Conservation (phyloP, 1,140 invertebrate species). For the Eumaeus atala region DNA sequence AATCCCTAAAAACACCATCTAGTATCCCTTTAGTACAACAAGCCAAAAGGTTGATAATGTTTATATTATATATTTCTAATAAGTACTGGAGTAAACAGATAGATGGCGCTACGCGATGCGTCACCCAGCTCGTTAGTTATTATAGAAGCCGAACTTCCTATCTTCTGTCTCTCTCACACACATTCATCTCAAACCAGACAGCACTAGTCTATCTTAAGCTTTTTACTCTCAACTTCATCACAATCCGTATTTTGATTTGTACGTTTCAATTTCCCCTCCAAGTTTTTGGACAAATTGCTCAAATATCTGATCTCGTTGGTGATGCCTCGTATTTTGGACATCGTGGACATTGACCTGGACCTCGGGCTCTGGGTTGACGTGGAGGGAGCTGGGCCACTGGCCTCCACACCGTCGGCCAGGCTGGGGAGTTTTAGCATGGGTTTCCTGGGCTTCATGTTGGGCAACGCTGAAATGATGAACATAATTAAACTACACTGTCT, state of each 20-base stretch:
- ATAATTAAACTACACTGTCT: too few relatives aligned
- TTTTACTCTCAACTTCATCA: constrained; percentile 36
- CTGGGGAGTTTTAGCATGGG: constrained; percentile 52
- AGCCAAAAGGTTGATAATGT: too few relatives aligned
- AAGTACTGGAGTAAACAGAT: too few relatives aligned
- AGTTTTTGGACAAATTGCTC: constrained; percentile 34
- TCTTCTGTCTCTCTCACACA: not conserved
- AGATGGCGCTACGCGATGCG: too few relatives aligned
- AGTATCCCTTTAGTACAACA: too few relatives aligned
- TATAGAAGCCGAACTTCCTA: too few relatives aligned
- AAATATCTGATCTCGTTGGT: constrained; percentile 46
- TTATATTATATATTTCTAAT: too few relatives aligned
- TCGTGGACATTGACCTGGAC: constrained; percentile 27
- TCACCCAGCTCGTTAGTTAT: too few relatives aligned
- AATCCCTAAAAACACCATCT: too few relatives aligned
- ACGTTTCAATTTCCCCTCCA: constrained; percentile 37
- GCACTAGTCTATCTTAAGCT: constrained; percentile 38
- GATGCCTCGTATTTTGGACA: constrained; percentile 48
- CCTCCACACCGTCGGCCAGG: constrained; percentile 37
- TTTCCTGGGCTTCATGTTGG: constrained; percentile 59
- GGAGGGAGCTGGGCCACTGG: constrained; percentile 27
- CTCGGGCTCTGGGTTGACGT: constrained; percentile 29
- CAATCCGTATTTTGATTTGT: constrained; percentile 20
- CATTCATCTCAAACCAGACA: not conserved
- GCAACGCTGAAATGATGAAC: constrained; percentile 38